Base-by-base conservation (phyloP, 2,113 vertebrate genomes). In the Tricholaema leucomelas region DNA sequence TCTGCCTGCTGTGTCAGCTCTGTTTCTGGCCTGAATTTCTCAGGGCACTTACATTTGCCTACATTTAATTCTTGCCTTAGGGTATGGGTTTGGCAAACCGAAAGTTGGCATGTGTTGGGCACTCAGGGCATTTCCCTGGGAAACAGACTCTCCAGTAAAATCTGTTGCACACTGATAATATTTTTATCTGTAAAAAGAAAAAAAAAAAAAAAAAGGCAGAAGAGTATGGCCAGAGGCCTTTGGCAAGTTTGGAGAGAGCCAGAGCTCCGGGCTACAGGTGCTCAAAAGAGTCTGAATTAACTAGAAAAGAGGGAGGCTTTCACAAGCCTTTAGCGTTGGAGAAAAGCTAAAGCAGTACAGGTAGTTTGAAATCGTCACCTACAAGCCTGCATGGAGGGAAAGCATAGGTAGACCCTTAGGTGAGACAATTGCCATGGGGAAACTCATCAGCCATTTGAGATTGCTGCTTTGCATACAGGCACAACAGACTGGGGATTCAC, bases 131-230 rank as follows among this genome's bases (percentile, higher is more conserved):
- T 85, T 92, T 95, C 75, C 72, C 36, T 74, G 60, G 33, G 85
- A 93, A 95, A 77, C 20, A n/a, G 50, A 44, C 40, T 87, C 79
- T 92, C 64, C 85, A 93, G 59, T 77, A 92, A 87, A 93, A 93
- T 87, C 75, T 94, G 93, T 93, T 92, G 36, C 74, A 92, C 72
- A 77, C 30, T 66, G 91, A 96, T 95, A 96, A 90, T 72, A 89
- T 93, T 95, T 89, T 80, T 75, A 91, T 92, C 79, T 85, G 81
- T 94, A 28, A 24, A 67, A 73, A 91, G 28, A 52, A 52, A 52
- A 52, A 46, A 91, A 12, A 91, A 54, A 52, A 52, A 52, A 25
- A 46, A 91, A 14, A 50, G 42, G 28, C 25, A 85, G 79, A 82
- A 85, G 92, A 93, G 79, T 91, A 77, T 80, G 79, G 72, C 90